Base-by-base conservation (phyloP, 2,113 vertebrate genomes). In the Hystrix cristata region DNA sequence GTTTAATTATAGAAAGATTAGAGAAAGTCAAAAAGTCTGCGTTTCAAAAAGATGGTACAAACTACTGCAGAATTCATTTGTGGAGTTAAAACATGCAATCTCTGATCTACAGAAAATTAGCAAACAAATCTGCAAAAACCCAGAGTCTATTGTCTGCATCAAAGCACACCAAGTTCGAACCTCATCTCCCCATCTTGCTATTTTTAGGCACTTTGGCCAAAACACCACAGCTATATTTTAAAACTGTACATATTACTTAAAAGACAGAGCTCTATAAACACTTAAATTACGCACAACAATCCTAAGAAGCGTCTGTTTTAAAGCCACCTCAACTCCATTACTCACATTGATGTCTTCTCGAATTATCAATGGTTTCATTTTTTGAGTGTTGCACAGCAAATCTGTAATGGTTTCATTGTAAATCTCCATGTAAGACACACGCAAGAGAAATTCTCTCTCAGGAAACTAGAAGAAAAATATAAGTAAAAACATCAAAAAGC, bases 341-440 rank as follows among this genome's bases (percentile, higher is more conserved):
- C 99, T 99, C 98, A 99, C 99, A 88, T 99, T 99, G 94, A 99
- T 98, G 34, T 99, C 99, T 98, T 99, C 99, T 71, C 99, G 98
- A 96, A 99, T 99, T 98, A 99, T 99, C 91, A 99, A 97, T 5
- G 99, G 99, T 96, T 99, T 99, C 97, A 99, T 99, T 98, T 99
- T 99, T 97, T 99, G 99, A 72, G 96, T 99, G 86, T 99, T 99
- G 48, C 99, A 99, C 15, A 99, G 99, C 93, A 99, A 98, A 94
- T 99, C 99, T 0, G 99, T 99, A 82, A 99, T 99, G 0, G 99
- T 99, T 96, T 99, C 99, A 46, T 99, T 99, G 97, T 99, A 99
- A 97, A 99, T 99, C 91, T 99, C 99, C 99, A 99, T 99, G 92
- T 99, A 99, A 14, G 99, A 99, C 81, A 99, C 99, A 2, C 99